A percentile compares a stretch with the other conserved stretches of the same genome.
Evolutionary conservation across 53 echinoderm and acorn worm species (phyloP).

Genomic region (Paracentrotus lividus): DNA sequence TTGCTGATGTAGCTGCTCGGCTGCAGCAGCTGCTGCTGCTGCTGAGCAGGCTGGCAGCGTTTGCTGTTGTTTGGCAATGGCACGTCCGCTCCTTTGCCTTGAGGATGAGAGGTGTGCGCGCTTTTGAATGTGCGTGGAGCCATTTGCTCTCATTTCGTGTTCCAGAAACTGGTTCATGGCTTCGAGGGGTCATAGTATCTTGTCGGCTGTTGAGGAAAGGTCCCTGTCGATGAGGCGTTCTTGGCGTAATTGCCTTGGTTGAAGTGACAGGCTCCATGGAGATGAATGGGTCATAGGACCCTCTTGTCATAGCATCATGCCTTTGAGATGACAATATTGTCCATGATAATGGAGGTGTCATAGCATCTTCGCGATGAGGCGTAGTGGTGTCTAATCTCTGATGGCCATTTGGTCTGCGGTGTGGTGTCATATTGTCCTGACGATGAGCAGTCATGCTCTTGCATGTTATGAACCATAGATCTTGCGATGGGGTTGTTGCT

Average conservation of each 20-base stretch:
- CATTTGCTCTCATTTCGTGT: slow-evolving; percentile 47
- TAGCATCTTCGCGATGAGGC: slow-evolving; percentile 62
- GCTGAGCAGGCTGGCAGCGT: slow-evolving; percentile 17
- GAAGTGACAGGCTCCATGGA: slow-evolving; percentile 49
- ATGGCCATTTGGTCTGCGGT: slow-evolving; percentile 49
- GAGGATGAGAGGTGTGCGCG: background rate
- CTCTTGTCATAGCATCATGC: slow-evolving; percentile 52
- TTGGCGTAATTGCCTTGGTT: slow-evolving; percentile 37
- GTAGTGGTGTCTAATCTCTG: slow-evolving; percentile 57
- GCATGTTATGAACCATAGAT: slow-evolving; percentile 46
- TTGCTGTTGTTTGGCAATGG: slow-evolving; percentile 62
- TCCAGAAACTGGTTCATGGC: slow-evolving; percentile 9
- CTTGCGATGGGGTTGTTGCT: slow-evolving; percentile 56
- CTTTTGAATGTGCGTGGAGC: slow-evolving; percentile 20
- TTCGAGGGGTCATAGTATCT: slow-evolving; percentile 34
- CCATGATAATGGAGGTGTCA: slow-evolving; percentile 66
- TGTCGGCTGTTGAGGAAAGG: slow-evolving; percentile 38
- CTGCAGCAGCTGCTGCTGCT: slow-evolving; percentile 17
- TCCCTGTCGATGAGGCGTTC: slow-evolving; percentile 59
- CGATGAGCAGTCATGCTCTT: slow-evolving; percentile 31
- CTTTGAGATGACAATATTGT: slow-evolving; percentile 55
- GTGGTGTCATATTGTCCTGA: slow-evolving; percentile 59
- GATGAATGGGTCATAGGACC: slow-evolving; percentile 51
- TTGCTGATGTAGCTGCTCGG: slow-evolving; percentile 14
- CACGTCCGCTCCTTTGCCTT: slow-evolving; percentile 62